Evolutionary conservation across 30 jellyfish, hydroid and myxozoan genomes (phyloP), one percentile per base, ranked within the genome.

Genomic region (Aurelia aurita complex sp. Pacific): DNA sequence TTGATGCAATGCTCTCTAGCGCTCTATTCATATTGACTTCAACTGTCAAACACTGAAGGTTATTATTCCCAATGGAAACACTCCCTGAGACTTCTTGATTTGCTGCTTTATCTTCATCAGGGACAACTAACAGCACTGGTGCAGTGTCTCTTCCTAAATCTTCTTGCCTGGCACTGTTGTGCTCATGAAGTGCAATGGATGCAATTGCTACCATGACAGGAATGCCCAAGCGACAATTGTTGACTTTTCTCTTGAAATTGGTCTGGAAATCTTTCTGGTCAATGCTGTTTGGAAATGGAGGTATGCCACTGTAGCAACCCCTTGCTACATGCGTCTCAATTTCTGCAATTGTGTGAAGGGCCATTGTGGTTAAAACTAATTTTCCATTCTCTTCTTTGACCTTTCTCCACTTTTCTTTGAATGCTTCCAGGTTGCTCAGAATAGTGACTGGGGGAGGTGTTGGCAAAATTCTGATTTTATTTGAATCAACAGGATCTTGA

Each of bases 281-380:
- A 42, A 88, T 80, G 67, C 94, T 88, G 16, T 89, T 89, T 4
- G 94, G 94, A 82, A 79, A 82, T 57, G 97, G 96, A 29, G 97
- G 96, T 36, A 94, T 94, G 14, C 76, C 96, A 88, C 98, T 94
- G 76, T 64, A 80, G 73, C 98, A 94, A 2, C 98, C 98, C 69
- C 54, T 73, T 54, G 77, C 73, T 40, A 94, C 73, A 62, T 94
- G 98, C 53, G 84, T 85, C 85, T 94, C 97, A 57, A 94, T 33
- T 34, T 94, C 98, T 63, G 81, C 75, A 29, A 94, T 81, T 14
- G 80, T 82, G 62, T 51, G 73, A 69, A 94, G 60, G 11, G 95
- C 98, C 50, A 83, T 64, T 23, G 66, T 85, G 0, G 92, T 60
- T 42, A 94, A 70, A 69, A 94, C 96, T 10, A 79, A 76, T 66